Evolutionary conservation across 2,797 vertebrate genomes (phyloP).

Genomic region (Mus caroli): DNA sequence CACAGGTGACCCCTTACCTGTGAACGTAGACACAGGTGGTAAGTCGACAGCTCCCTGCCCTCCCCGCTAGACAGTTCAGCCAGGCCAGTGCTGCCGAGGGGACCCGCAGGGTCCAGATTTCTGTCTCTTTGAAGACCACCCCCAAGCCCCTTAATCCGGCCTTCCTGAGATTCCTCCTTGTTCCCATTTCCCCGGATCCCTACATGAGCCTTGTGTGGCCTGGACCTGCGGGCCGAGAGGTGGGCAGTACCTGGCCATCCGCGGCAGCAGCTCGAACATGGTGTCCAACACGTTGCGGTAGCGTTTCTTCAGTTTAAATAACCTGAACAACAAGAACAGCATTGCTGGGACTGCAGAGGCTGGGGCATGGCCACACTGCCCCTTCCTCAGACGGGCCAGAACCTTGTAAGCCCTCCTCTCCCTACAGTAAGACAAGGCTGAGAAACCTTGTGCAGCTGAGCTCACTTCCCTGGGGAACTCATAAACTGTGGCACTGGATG

Average conservation of each 20-base stretch:
- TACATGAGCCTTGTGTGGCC: neutral
- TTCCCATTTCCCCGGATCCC: neutral
- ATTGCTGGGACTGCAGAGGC: rapidly evolving
- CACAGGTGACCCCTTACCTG: constrained; percentile 80
- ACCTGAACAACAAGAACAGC: constrained; percentile 86
- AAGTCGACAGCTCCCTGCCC: constrained; percentile 64
- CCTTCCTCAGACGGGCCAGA: neutral
- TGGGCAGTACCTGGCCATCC: constrained; percentile 95
- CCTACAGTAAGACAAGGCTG: rapidly evolving
- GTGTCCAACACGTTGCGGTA: constrained; percentile 98
- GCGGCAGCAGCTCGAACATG: constrained; percentile 98
- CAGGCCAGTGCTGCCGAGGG: constrained; percentile 18
- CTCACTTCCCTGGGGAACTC: neutral
- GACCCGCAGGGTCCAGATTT: neutral
- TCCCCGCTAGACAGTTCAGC: neutral
- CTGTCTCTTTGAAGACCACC: neutral
- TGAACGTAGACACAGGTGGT: constrained; percentile 72
- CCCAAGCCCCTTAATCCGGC: neutral
- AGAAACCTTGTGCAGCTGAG: neutral
- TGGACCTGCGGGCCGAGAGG: neutral
- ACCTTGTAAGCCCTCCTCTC: neutral
- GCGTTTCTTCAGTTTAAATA: constrained; percentile 98
- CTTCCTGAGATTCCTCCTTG: neutral
- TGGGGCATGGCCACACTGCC: rapidly evolving
- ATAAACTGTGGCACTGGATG: rapidly evolving